Percentiles rank a stretch among this genome's conserved stretches.
phyloP scores from a whole-genome alignment of 1,140 invertebrate species.

The Tenebrio molitor region DNA sequence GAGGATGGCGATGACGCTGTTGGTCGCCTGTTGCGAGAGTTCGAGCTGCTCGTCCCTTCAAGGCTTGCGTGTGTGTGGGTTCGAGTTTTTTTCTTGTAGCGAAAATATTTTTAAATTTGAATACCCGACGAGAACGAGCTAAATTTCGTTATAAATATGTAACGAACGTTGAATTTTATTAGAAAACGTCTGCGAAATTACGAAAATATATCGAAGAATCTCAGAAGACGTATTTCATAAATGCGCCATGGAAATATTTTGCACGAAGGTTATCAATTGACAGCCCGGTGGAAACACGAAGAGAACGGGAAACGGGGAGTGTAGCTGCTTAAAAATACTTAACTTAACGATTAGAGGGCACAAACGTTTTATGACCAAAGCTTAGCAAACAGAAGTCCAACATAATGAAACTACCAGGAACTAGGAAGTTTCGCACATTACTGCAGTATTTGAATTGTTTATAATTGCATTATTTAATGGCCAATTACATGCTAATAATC shows the following conservation, averaged over 20 bases:
- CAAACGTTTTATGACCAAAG: too few relatives aligned
- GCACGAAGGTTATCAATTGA: too few relatives aligned
- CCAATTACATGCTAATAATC: conserved; percentile 41
- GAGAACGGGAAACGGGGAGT: too few relatives aligned
- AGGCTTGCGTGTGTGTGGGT: conserved; percentile 43
- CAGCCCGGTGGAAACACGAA: too few relatives aligned
- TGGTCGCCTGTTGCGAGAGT: conserved; percentile 12
- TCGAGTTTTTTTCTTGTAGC: conserved; percentile 35
- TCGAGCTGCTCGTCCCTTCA: conserved; percentile 42
- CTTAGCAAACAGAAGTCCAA: background rate
- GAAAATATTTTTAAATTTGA: conserved; percentile 41
- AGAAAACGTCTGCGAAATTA: background rate
- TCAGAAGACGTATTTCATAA: too few relatives aligned
- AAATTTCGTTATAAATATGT: conserved; percentile 25
- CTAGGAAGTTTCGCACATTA: conserved; percentile 4
- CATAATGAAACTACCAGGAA: conserved; percentile 2
- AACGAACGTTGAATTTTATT: conserved; percentile 3
- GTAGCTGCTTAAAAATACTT: too few relatives aligned
- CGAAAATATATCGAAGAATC: background rate
- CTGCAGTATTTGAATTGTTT: conserved; percentile 8
- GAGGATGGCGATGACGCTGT: background rate
- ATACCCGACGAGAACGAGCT: conserved; percentile 27
- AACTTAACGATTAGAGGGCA: too few relatives aligned
- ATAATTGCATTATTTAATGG: conserved; percentile 41
- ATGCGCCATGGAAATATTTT: too few relatives aligned